phyloP scores from a whole-genome alignment of 2,113 vertebrate genomes.

The Eretmochelys imbricata region DNA sequence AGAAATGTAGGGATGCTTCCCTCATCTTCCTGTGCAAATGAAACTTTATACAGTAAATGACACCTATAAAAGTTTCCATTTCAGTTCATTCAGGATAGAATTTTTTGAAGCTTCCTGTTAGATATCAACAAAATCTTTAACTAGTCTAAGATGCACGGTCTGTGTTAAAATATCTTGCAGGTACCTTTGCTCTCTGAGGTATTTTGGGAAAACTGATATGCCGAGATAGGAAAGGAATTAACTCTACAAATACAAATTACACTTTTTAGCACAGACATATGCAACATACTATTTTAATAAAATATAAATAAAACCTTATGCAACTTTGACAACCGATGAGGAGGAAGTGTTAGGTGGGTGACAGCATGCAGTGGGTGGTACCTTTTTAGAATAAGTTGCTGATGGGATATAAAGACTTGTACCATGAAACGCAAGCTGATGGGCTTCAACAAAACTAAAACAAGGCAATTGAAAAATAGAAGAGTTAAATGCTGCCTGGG shows the following conservation, averaged over 20 bases:
- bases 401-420: background rate
- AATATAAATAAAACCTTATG: background rate
- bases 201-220: background rate
- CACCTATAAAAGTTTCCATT: conserved; percentile 34
- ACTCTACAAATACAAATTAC: conserved; percentile 1
- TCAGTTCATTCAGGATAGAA: background rate
- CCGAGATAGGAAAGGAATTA: conserved; percentile 17
- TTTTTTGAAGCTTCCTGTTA: conserved; percentile 41
- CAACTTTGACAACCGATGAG: background rate
- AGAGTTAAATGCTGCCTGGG: background rate
- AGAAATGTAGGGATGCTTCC: background rate
- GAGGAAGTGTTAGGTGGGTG: background rate
- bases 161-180: background rate
- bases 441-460: background rate
- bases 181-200: background rate
- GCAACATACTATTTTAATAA: background rate
- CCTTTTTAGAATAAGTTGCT: background rate
- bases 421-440: background rate
- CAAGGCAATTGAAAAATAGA: background rate
- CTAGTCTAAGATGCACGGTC: conserved; percentile 1
- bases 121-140: conserved; percentile 11
- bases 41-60: conserved; percentile 36
- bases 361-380: background rate
- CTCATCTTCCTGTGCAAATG: conserved; percentile 30
- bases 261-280: background rate